Evolutionary conservation across 1,140 invertebrate species (phyloP).

Genomic region (Scylla paramamosain): DNA sequence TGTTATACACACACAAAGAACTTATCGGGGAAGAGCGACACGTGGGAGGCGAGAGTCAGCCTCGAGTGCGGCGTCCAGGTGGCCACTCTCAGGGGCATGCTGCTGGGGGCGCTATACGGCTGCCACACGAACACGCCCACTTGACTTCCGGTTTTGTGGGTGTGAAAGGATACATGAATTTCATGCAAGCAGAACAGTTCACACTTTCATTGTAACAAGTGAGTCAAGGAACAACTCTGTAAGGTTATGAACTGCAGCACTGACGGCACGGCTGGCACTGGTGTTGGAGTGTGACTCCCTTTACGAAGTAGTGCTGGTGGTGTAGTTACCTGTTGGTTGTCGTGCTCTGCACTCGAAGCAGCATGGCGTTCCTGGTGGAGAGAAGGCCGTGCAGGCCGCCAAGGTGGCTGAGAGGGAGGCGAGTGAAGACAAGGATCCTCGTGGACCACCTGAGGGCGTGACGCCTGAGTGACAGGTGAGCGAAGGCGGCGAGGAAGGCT

Average conservation of each 20-base stretch:
- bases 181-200: not conserved
- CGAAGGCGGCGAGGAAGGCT: constrained; percentile 16
- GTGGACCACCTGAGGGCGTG: constrained; percentile 38
- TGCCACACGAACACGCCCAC: not conserved
- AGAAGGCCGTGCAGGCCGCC: not conserved
- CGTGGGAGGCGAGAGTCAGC: not conserved
- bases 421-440: constrained; percentile 41
- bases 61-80: constrained; percentile 26
- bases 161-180: not conserved
- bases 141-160: not conserved
- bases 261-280: no score
- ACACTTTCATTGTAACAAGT: no score
- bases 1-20: not conserved
- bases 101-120: not conserved
- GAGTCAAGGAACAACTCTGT: not conserved
- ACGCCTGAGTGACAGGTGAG: not conserved
- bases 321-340: not conserved
- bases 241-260: not conserved
- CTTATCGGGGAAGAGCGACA: constrained; percentile 21
- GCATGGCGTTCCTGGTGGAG: constrained; percentile 7
- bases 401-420: not conserved
- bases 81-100: not conserved
- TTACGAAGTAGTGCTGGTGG: not conserved
- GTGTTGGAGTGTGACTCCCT: no score
- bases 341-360: not conserved